Conservation (phyloP, 1,140 invertebrate species). For the Venturia canescens region DNA sequence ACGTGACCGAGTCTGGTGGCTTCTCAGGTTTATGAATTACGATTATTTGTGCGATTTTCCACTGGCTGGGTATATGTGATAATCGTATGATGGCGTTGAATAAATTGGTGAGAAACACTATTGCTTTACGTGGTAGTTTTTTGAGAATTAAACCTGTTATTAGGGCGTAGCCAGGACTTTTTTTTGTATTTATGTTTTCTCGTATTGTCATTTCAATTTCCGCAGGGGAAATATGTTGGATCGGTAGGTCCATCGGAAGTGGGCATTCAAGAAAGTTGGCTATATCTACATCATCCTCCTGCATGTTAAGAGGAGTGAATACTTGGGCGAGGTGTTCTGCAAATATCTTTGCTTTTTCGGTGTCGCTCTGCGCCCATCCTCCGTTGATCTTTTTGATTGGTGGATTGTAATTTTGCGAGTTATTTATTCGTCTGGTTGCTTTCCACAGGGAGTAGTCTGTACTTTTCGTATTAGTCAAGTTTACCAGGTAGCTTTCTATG, state of each 20-base stretch:
- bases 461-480: constrained; percentile 24
- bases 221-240: background rate
- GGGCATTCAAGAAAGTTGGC: background rate
- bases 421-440: constrained; percentile 55
- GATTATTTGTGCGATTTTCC: constrained; percentile 67
- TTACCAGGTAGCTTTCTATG: constrained; percentile 40
- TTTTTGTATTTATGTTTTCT: constrained; percentile 45
- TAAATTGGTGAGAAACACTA: constrained; percentile 48
- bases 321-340: background rate
- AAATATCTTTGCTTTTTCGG: background rate
- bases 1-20: constrained; percentile 54
- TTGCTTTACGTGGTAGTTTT: constrained; percentile 56
- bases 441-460: constrained; percentile 57
- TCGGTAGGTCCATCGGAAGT: constrained; percentile 19
- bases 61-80: constrained; percentile 57
- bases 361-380: background rate
- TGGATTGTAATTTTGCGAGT: constrained; percentile 48
- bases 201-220: constrained; percentile 27
- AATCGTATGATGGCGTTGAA: constrained; percentile 52
- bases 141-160: constrained; percentile 57
- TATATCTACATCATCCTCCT: background rate
- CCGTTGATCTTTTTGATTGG: constrained; percentile 23
- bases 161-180: constrained; percentile 59
- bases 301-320: background rate
- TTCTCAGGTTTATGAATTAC: constrained; percentile 66